Percentiles rank a stretch among this genome's conserved stretches.
Conservation (phyloP, 2,888 invertebrate species). For the Synanthedon tipuliformis region DNA sequence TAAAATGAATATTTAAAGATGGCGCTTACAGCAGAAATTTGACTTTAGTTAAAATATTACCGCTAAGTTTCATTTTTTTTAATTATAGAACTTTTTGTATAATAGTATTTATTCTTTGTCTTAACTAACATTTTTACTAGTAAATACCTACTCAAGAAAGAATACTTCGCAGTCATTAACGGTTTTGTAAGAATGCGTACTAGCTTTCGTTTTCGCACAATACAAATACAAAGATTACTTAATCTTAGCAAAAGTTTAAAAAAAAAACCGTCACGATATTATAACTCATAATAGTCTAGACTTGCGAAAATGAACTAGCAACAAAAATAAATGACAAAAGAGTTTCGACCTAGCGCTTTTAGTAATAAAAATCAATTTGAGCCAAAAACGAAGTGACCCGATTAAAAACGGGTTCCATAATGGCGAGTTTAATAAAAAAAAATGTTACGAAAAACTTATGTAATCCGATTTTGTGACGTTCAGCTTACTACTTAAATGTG, state of each 20-base stretch:
- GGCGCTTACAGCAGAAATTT: too few species aligned
- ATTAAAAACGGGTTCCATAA: not conserved
- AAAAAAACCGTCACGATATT: not conserved
- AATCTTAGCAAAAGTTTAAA: not conserved
- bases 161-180: too few species aligned
- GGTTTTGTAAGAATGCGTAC: not conserved
- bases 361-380: not conserved
- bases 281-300: not conserved
- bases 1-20: too few species aligned
- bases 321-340: not conserved
- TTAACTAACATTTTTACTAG: too few species aligned
- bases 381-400: not conserved
- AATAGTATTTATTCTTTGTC: too few species aligned
- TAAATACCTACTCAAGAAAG: too few species aligned
- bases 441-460: conserved; percentile 1
- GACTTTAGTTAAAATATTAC: too few species aligned
- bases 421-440: not conserved
- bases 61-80: too few species aligned
- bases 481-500: not conserved
- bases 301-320: not conserved
- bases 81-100: too few species aligned
- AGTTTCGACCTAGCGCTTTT: not conserved
- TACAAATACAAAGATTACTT: not conserved
- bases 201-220: not conserved
- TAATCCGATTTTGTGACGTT: not conserved